Evolutionary conservation across 2,888 invertebrate genomes (phyloP).

Genomic region (Argyresthia albistria): DNA sequence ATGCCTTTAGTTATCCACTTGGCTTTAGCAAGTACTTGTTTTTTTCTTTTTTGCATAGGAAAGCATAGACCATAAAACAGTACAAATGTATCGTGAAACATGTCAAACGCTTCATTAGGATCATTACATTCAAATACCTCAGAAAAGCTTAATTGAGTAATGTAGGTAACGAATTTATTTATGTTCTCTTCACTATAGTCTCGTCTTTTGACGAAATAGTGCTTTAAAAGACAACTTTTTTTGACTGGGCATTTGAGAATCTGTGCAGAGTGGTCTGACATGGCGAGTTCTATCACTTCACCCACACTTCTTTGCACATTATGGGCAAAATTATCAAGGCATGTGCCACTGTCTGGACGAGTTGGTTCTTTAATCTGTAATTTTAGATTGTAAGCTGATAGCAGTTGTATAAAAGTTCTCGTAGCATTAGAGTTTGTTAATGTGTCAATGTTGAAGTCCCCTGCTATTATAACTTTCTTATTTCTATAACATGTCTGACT

Average conservation of each 20-base stretch:
- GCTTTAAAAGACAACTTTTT: neutral
- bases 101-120: conserved; percentile 3
- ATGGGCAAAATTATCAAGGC: neutral
- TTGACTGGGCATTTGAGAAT: neutral
- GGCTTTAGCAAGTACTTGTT: neutral
- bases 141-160: conserved; percentile 3
- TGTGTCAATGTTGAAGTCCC: conserved; percentile 2
- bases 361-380: neutral
- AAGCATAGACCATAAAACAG: conserved; percentile 7
- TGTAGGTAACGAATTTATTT: neutral
- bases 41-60: conserved; percentile 4
- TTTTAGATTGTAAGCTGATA: neutral
- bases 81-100: conserved; percentile 4
- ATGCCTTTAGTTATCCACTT: conserved; percentile 9
- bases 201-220: neutral
- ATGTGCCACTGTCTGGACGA: neutral
- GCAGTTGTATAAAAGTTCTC: neutral
- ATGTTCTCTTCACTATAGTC: neutral
- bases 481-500: neutral
- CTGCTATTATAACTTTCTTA: conserved; percentile 8
- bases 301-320: neutral
- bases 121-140: neutral
- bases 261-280: conserved; percentile 1
- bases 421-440: neutral
- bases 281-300: neutral